Base-by-base conservation (phyloP, 2,888 invertebrate genomes). In the Cepaea hortensis region DNA sequence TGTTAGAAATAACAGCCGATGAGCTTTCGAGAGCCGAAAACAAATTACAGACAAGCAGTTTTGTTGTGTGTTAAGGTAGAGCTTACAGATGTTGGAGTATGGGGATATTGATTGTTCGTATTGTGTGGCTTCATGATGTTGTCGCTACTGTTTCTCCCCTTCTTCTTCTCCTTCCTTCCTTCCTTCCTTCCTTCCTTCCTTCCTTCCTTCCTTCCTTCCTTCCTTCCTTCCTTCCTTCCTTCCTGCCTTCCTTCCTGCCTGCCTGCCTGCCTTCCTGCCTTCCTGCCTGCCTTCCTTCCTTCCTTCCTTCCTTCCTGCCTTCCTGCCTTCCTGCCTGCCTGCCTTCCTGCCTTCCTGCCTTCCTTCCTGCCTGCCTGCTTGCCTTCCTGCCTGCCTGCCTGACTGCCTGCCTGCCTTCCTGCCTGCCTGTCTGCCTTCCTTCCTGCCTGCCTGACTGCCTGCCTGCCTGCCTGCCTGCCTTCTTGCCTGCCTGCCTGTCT, bases 151-250 rank as follows among this genome's bases (percentile, higher is more conserved):
- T 35, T 35, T 35, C 35, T 35, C 35, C 35, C 35, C 35, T 35
- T 35, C 35, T 0, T 35, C 35, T 35, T 35, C 35, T 50, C 68
- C 70, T 82, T 61, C n/a, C 68, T 70, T 48, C 55, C 82, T 82
- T 50, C 70, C 48, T 46, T 82, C 70, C 55, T 20, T 82, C 82
- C 55, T 72, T 84, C 62, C 76, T 68, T 70, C 35, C 73, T 35
- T 73, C 73, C 35, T 35, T 35, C 35, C 73, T 73, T 23, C 73
- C n/a, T 73, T 23, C 35, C 35, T n/a, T 73, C n/a, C 73, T 73
- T n/a, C 73, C 35, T 35, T 73, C 73, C 35, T 73, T 73, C 73
- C 35, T 35, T 73, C 73, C n/a, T 73, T 23, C 73, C 35, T n/a
- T 35, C 73, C 73, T 73, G 2, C 35, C 73, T 73, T 35, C 73